Percentiles rank a stretch among this genome's conserved stretches.
Conservation (phyloP, 92 coral and sea anemone genomes). For the Nematostella vectensis region DNA sequence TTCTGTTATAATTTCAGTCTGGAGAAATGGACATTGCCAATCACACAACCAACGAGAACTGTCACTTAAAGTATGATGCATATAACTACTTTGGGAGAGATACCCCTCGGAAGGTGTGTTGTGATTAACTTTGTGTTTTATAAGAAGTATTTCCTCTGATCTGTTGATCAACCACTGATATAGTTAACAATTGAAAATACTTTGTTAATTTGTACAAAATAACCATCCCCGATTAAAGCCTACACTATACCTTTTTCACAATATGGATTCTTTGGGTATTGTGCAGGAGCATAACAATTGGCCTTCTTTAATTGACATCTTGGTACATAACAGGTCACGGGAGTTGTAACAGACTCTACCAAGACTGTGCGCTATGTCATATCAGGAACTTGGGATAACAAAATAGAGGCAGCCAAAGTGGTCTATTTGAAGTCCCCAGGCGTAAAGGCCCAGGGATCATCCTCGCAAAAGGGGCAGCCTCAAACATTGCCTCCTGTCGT, state of each 20-base stretch:
- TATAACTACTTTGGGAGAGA: constrained; percentile 97
- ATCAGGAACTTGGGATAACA: constrained; percentile 94
- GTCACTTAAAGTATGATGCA: constrained; percentile 92
- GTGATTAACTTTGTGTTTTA: too few species aligned
- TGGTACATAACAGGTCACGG: too few species aligned
- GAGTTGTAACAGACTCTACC: constrained; percentile 70
- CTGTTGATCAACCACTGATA: background rate
- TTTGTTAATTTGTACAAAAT: background rate
- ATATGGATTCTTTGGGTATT: too few species aligned
- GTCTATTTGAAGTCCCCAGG: constrained; percentile 57
- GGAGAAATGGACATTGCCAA: constrained; percentile 97
- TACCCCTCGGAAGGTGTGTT: constrained; percentile 87
- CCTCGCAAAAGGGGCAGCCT: constrained; percentile 72
- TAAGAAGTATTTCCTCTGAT: background rate
- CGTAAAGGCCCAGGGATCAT: constrained; percentile 46
- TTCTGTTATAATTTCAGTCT: too few species aligned
- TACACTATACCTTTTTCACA: too few species aligned
- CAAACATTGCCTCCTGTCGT: constrained; percentile 72
- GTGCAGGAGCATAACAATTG: too few species aligned
- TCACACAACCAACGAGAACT: constrained; percentile 81
- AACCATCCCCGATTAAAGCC: background rate
- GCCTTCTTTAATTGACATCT: too few species aligned
- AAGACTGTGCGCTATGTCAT: constrained; percentile 79
- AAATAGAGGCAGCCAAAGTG: constrained; percentile 90
- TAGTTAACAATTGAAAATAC: background rate